phyloP scores from a whole-genome alignment of 1,140 invertebrate genomes.

The Phenacoccus solenopsis region DNA sequence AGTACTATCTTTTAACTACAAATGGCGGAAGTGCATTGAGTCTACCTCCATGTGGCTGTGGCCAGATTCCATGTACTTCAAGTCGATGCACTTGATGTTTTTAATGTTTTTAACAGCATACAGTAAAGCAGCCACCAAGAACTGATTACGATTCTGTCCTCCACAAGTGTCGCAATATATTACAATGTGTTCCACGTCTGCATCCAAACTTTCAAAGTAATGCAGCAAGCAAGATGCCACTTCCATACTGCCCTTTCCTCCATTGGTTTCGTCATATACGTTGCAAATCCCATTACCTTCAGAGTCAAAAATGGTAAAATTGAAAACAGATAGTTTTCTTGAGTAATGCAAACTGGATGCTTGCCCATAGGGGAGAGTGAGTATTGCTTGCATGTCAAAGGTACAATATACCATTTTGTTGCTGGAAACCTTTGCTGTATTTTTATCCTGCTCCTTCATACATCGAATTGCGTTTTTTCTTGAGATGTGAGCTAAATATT shows the following conservation, averaged over 20 bases:
- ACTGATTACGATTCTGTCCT: constrained; percentile 33
- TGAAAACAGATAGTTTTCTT: constrained; percentile 28
- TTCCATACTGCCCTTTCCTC: constrained; percentile 24
- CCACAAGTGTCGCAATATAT: constrained; percentile 31
- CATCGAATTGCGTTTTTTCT: constrained; percentile 25
- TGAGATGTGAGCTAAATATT: constrained; percentile 24
- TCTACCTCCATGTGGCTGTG: constrained; percentile 25
- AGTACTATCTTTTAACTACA: background rate
- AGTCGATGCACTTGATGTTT: constrained; percentile 6
- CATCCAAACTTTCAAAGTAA: constrained; percentile 22
- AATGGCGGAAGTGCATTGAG: constrained; percentile 19
- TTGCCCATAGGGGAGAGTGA: constrained; percentile 26
- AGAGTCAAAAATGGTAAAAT: constrained; percentile 26
- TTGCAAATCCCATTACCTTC: constrained; percentile 23
- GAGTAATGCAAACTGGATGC: constrained; percentile 27
- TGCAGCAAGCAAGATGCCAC: constrained; percentile 24
- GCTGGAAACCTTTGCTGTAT: constrained; percentile 23
- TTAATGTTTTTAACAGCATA: constrained; percentile 12
- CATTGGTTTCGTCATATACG: constrained; percentile 28
- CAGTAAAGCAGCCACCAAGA: constrained; percentile 19
- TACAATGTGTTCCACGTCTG: constrained; percentile 24
- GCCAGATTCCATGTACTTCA: constrained; percentile 7
- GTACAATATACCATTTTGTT: constrained; percentile 22
- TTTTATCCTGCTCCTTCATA: constrained; percentile 25
- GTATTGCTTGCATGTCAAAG: constrained; percentile 29